Evolutionary conservation across 2,797 vertebrate genomes (phyloP), one percentile per base, ranked within the genome.

Genomic region (Emydoidea blandingii): DNA sequence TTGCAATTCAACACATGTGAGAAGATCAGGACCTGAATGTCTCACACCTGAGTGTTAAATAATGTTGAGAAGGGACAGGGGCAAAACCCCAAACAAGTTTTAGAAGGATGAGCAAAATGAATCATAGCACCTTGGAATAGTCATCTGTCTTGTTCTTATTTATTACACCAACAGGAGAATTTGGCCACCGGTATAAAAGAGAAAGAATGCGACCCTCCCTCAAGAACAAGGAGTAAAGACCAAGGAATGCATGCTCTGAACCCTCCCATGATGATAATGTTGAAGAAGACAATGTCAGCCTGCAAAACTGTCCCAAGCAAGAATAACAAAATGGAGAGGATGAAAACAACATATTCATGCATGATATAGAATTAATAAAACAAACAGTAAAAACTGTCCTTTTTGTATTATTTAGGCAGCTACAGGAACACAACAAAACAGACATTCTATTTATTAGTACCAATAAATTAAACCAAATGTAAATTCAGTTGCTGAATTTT

Each of bases 381-480:
- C 81, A 76, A 88, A 82, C 53, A 1, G 1, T 15, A 80, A 59
- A 57, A 72, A 11, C 78, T 94, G 59, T 94, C 11, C 47, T 96
- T 91, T 89, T 50, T 65, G 23, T 82, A 85, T 91, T 89, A 12
- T 89, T 57, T 80, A 90, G 82, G 29, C 8, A 0, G 68, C 10
- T 59, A 6, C 14, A 9, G 18, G 79, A 14, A 82, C 41, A 82
- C 0, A 1, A 62, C 86, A 86, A 23, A 88, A 34, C 31, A 62
- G 83, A 10, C 65, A 65, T 94, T 94, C 91, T 86, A 79, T 94
- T 95, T 94, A 90, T 79, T 50, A 86, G 11, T 25, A 29, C 65
- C 88, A 86, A 96, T 87, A 97, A 94, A 94, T 93, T 57, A 96
- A 97, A 91, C 90, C 94, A 96, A 94, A 97, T 96, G 86, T 68